These are phyloP conservation scores for Calidris pygmaea DNA, from an alignment of 2,113 vertebrate genomes.

Conservation along the genomic window DNA sequence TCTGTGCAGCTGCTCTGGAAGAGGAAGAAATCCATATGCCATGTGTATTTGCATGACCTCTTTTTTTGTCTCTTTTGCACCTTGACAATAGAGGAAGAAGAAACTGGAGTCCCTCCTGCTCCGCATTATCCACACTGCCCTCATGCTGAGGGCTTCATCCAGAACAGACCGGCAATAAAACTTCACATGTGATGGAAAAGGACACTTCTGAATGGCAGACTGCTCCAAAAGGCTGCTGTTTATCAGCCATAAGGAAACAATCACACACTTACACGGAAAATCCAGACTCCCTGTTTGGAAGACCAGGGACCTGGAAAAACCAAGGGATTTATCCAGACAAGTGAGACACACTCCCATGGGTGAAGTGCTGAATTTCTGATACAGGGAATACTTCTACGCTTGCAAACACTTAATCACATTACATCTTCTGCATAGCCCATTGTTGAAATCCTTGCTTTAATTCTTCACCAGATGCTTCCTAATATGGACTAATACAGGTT, in stretches of 20 bases:
- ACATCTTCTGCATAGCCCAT: not conserved
- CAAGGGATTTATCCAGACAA: slow-evolving; percentile 23
- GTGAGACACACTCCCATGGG: slow-evolving; percentile 2
- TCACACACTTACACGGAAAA: not conserved
- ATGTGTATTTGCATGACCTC: not conserved
- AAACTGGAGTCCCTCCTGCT: not conserved
- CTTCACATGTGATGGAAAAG: not conserved
- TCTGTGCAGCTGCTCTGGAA: not conserved
- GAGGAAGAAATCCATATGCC: not conserved
- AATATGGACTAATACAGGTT: slow-evolving; percentile 69
- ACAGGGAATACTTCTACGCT: not conserved
- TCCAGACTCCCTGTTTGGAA: not conserved
- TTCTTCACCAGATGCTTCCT: slow-evolving; percentile 63
- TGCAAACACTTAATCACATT: slow-evolving; percentile 42
- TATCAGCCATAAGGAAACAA: slow-evolving; percentile 48
- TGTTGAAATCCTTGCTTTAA: slow-evolving; percentile 43
- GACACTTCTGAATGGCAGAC: not conserved
- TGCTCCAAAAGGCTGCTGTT: not conserved
- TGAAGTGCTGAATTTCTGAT: not conserved
- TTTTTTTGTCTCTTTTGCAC: not conserved
- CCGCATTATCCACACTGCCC: not conserved
- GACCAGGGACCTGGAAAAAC: not conserved
- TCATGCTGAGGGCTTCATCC: not conserved
- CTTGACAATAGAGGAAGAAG: not conserved
- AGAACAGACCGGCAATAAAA: not conserved